phyloP scores from a whole-genome alignment of 2,797 vertebrate species.

The Cryptoprocta ferox region DNA sequence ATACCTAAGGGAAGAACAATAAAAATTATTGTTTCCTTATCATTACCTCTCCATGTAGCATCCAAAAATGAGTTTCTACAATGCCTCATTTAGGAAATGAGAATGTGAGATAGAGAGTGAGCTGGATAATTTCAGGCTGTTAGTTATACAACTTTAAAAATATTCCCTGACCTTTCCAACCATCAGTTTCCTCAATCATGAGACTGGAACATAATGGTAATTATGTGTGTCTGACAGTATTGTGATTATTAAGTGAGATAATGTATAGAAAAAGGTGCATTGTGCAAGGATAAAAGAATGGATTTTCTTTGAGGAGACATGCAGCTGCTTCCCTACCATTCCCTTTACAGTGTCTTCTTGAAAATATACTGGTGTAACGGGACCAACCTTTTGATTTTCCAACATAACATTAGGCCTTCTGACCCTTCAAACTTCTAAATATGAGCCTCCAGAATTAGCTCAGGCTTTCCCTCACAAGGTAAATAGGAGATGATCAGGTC shows the following conservation, averaged over 20 bases:
- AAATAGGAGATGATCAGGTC: neutral
- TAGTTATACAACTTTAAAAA: slow-evolving; percentile 17
- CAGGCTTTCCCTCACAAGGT: neutral
- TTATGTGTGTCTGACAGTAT: neutral
- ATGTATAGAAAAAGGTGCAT: neutral
- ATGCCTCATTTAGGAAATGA: neutral
- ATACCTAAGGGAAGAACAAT: neutral
- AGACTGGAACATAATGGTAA: neutral
- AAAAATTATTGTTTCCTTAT: neutral
- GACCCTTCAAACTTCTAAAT: neutral
- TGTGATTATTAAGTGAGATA: neutral
- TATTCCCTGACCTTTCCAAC: neutral
- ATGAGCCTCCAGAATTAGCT: neutral
- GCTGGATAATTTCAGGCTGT: neutral
- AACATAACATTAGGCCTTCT: neutral
- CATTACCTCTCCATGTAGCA: neutral
- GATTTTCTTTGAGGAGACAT: neutral
- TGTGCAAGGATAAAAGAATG: neutral
- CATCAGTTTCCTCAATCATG: neutral
- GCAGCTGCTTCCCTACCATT: neutral
- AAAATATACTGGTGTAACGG: neutral
- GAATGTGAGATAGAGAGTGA: neutral
- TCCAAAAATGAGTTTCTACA: neutral
- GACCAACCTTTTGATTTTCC: neutral
- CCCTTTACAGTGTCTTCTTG: neutral